A percentile compares a stretch with the other conserved stretches of the same genome.
Conservation (phyloP, 2,888 invertebrate genomes). For the Leptogaster cylindrica region DNA sequence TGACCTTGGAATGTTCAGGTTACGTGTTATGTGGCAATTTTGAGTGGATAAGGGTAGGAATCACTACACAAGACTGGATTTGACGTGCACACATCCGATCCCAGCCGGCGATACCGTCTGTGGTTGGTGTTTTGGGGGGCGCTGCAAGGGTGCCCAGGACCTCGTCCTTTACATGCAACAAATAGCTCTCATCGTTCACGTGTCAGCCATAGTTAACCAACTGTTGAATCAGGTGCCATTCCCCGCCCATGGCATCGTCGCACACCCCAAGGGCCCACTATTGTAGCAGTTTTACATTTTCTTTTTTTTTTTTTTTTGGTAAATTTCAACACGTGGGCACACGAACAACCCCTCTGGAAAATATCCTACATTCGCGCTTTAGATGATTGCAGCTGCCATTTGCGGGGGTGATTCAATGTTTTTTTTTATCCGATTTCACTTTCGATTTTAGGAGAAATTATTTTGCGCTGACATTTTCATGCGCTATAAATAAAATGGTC, state of each 20-base stretch:
- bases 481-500: constrained; percentile 37
- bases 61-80: not conserved
- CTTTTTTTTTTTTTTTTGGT: constrained; percentile 22
- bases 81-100: constrained; percentile 27
- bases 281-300: not conserved
- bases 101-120: constrained; percentile 16
- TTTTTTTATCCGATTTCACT: constrained; percentile 38
- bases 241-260: constrained; percentile 6
- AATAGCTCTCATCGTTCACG: constrained; percentile 34
- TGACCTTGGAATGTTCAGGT: constrained; percentile 43
- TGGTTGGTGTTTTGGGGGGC: not conserved
- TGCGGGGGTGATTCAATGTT: constrained; percentile 20
- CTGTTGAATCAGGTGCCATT: constrained; percentile 25
- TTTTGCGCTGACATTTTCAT: constrained; percentile 29
- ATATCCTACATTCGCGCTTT: not conserved
- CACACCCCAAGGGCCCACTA: constrained; percentile 27
- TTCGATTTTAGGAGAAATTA: constrained; percentile 39
- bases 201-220: constrained; percentile 36
- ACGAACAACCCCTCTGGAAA: constrained; percentile 5
- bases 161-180: constrained; percentile 38
- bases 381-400: constrained; percentile 4
- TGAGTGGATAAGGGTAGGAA: not conserved
- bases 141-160: not conserved
- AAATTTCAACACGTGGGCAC: constrained; percentile 36
- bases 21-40: constrained; percentile 42